These are phyloP conservation scores for Sarcoramphus papa DNA, from an alignment of 2,797 vertebrate species.

Conservation along the genomic window DNA sequence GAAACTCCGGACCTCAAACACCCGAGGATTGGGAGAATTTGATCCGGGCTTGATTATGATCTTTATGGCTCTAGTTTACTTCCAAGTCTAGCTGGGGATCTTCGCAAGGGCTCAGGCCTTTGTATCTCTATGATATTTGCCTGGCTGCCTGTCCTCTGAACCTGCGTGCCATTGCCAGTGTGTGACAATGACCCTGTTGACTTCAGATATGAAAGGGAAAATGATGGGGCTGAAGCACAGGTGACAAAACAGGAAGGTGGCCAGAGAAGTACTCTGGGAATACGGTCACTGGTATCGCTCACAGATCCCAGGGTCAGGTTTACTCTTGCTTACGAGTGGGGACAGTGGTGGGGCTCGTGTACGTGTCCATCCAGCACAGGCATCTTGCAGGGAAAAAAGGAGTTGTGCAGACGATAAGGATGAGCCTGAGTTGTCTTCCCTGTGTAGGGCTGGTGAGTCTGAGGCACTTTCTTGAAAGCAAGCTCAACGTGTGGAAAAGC, in stretches of 20 bases:
- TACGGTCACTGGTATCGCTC: no score
- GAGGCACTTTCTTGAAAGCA: background rate
- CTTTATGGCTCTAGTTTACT: background rate
- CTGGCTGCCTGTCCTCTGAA: background rate
- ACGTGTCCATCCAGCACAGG: background rate
- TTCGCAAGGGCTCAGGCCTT: background rate
- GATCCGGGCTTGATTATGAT: background rate
- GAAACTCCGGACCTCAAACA: background rate
- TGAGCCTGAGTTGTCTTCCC: background rate
- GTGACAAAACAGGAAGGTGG: background rate
- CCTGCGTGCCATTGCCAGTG: background rate
- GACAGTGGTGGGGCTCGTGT: rapidly evolving
- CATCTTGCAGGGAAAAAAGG: background rate
- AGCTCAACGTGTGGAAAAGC: background rate
- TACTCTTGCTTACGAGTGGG: background rate
- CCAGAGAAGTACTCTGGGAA: background rate
- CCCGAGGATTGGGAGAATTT: background rate
- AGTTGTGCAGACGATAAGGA: background rate
- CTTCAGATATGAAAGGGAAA: background rate
- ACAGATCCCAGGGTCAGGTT: background rate
- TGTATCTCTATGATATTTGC: background rate
- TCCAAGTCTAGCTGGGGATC: background rate
- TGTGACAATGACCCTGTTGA: background rate
- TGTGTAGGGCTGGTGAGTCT: background rate
- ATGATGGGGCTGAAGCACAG: background rate